Base-by-base conservation (phyloP, 2,888 invertebrate genomes). In the Carterocephalus palaemon region DNA sequence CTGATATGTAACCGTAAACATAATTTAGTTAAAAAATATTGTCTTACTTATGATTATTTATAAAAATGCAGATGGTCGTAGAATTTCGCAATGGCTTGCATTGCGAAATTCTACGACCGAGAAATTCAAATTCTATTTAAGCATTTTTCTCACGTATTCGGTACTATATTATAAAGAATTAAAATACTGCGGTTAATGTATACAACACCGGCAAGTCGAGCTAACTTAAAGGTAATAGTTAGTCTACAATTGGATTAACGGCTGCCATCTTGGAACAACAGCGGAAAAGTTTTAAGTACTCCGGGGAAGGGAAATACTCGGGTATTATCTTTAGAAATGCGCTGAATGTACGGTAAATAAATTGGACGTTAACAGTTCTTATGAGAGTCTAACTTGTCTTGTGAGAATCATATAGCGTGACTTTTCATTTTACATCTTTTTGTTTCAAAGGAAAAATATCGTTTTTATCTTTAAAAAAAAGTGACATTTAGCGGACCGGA, bases 141-240 rank as follows among this genome's bases (percentile, higher is more conserved):
- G 15, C 13, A 28, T 13, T 13, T n/a, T 13, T 26, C 5, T n/a
- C 4, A 13, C 7, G 9, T 4, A 8, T 8, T 29, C 29, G 16
- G 15, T 29, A 29, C 16, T 29, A n/a, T 8, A 4, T 16, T 4
- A 15, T 8, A 16, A 29, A 29, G 16, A 29, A 5, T 42, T 41
- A 17, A 33, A 42, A 42, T 34, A 41, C 33, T 23, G 10, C 10
- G 13, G 26, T 28, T 28, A 42, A 42, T 34, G 19, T 33, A 34
- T 34, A 28, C 34, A 34, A 20, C 29, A 36, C 29, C 36, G 29
- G 34, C 20, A 34, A 34, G 26, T 34, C 15, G 19, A 36, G 28
- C 19, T 34, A 42, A 42, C 42, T 42, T 42, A 29, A 34, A 43
- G 43, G 43, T 43, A 36, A 43, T 43, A 43, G 36, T 43, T 43